A percentile compares a stretch with the other conserved stretches of the same genome.
These are phyloP conservation scores for Taxidea taxus DNA, from an alignment of 2,113 vertebrate genomes.

Conservation along the genomic window DNA sequence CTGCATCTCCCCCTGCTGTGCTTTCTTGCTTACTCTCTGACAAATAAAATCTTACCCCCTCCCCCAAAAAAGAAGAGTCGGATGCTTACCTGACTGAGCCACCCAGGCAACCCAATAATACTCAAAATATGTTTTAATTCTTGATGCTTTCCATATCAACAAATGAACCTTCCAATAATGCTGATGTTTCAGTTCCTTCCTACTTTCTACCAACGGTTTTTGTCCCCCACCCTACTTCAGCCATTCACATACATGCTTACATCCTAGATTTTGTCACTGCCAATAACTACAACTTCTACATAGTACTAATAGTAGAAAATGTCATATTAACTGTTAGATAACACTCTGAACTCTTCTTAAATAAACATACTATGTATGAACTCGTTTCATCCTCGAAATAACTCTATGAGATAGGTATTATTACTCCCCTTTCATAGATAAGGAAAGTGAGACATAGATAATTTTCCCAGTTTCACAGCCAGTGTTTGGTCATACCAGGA, in stretches of 20 bases:
- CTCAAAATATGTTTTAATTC: slow-evolving; percentile 15
- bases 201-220: slow-evolving; percentile 19
- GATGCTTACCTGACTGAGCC: background rate
- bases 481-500: background rate
- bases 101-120: background rate
- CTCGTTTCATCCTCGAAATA: background rate
- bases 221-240: background rate
- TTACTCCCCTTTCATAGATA: background rate
- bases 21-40: too few relatives aligned
- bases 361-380: background rate
- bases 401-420: background rate
- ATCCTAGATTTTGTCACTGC: slow-evolving; percentile 13
- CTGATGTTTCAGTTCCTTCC: background rate
- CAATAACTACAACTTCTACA: background rate
- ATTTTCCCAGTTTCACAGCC: background rate
- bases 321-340: background rate
- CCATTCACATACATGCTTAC: background rate
- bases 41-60: too few relatives aligned
- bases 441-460: background rate
- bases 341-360: background rate
- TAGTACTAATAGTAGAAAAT: background rate
- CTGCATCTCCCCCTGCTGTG: too few relatives aligned
- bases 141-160: background rate
- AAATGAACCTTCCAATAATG: background rate
- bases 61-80: background rate